Conservation (phyloP, 2,797 vertebrate genomes). For the Odontamblyopus lacepedii region DNA sequence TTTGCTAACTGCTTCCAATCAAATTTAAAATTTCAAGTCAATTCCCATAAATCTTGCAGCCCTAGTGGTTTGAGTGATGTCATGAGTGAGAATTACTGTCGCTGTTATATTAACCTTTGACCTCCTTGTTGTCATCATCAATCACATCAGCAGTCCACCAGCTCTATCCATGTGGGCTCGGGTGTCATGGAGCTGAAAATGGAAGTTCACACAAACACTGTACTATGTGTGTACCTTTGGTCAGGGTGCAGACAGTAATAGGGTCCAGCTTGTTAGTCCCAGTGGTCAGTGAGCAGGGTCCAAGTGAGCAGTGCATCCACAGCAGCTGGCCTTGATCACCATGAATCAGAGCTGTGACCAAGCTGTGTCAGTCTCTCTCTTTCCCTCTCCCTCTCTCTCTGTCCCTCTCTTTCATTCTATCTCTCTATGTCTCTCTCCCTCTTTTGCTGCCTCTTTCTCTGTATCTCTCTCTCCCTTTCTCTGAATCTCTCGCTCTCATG, state of each 20-base stretch:
- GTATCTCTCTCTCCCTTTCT: neutral
- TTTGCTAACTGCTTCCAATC: no score
- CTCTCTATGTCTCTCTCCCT: no score
- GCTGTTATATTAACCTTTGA: neutral
- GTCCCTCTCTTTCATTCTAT: rapidly evolving
- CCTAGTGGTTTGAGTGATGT: neutral
- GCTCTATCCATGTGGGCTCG: neutral
- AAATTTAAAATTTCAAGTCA: no score
- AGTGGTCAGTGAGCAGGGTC: conserved; percentile 17
- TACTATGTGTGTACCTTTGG: neutral
- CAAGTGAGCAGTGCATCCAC: neutral
- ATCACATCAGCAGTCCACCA: conserved; percentile 44
- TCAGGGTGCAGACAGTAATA: no score
- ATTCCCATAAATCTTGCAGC: no score
- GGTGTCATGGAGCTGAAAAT: no score
- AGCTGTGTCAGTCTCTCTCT: conserved; percentile 16
- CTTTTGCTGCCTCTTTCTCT: no score
- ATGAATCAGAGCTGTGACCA: conserved; percentile 69
- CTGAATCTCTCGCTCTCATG: conserved; percentile 23
- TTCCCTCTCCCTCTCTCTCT: no score
- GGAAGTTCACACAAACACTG: no score
- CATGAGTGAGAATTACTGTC: neutral
- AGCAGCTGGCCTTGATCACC: conserved; percentile 56
- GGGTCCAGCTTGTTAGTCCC: conserved; percentile 31
- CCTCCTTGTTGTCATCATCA: conserved; percentile 20